These are phyloP conservation scores for Leucoma salicis DNA, from an alignment of 2,888 invertebrate genomes.

Conservation along the genomic window DNA sequence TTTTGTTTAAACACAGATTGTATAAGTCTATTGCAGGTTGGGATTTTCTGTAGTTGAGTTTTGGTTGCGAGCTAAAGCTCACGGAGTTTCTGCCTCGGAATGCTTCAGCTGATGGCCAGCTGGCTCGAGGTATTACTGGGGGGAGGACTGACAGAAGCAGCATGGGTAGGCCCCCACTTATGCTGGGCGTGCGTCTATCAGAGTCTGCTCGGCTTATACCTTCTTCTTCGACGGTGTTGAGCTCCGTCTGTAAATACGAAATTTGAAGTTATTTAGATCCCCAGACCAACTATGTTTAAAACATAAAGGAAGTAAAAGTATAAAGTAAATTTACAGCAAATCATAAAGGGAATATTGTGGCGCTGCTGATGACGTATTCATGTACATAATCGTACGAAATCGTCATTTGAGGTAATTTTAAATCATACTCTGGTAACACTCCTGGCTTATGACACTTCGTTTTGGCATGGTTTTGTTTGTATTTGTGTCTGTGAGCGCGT, in stretches of 20 bases:
- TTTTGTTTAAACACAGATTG: slow-evolving; percentile 81
- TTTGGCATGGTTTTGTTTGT: too few relatives aligned
- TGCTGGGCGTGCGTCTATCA: slow-evolving; percentile 82
- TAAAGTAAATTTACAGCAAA: too few relatives aligned
- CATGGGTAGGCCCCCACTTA: slow-evolving; percentile 86
- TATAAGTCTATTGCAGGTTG: slow-evolving; percentile 83
- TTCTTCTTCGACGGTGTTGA: slow-evolving; percentile 74
- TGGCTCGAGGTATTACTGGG: slow-evolving; percentile 88
- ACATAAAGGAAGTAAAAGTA: too few relatives aligned
- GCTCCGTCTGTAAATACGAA: slow-evolving; percentile 62
- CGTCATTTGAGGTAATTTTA: too few relatives aligned
- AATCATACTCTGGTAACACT: too few relatives aligned
- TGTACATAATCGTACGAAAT: not conserved
- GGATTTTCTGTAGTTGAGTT: slow-evolving; percentile 81
- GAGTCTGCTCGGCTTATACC: slow-evolving; percentile 37
- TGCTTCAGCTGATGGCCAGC: slow-evolving; percentile 89
- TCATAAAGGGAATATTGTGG: too few relatives aligned
- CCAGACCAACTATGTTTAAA: too few relatives aligned
- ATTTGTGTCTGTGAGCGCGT: too few relatives aligned
- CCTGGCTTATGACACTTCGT: too few relatives aligned
- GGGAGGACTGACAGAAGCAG: slow-evolving; percentile 87
- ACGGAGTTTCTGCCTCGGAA: slow-evolving; percentile 83
- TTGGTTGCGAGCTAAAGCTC: slow-evolving; percentile 85
- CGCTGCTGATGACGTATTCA: too few relatives aligned
- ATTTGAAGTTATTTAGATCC: too few relatives aligned